These are phyloP conservation scores for Hemibagrus guttatus DNA, from an alignment of 2,797 vertebrate genomes.

Conservation along the genomic window DNA sequence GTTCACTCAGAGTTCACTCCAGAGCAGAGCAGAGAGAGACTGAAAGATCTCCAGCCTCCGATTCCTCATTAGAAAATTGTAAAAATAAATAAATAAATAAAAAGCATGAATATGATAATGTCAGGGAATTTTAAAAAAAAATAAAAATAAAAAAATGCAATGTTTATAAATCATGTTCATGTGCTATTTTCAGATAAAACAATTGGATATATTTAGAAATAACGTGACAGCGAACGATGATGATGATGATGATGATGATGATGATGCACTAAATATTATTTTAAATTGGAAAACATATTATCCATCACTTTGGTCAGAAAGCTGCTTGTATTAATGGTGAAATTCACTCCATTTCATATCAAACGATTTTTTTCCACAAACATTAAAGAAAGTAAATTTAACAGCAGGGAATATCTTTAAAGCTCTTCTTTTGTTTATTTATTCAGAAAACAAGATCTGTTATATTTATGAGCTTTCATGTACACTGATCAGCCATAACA, in stretches of 20 bases:
- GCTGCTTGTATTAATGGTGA: neutral
- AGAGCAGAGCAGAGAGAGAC: neutral
- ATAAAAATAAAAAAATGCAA: neutral
- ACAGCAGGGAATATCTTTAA: neutral
- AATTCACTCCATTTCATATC: neutral
- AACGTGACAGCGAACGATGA: neutral
- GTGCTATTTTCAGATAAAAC: neutral
- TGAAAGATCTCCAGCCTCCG: neutral
- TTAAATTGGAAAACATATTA: neutral
- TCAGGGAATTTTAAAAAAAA: neutral
- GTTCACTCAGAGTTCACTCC: conserved; percentile 67
- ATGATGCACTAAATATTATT: neutral
- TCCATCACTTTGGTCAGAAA: neutral
- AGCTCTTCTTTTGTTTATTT: neutral
- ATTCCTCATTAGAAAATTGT: neutral
- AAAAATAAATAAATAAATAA: too few species aligned
- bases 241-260: neutral
- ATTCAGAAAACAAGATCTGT: neutral
- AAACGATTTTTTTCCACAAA: neutral
- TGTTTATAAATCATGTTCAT: neutral
- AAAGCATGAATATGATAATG: neutral
- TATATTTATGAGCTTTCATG: too few species aligned
- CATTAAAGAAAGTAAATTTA: neutral
- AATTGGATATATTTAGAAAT: neutral
- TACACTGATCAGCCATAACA: neutral